Evolutionary conservation across 2,888 invertebrate genomes (phyloP).

Genomic region (Flexamia atlantica): DNA sequence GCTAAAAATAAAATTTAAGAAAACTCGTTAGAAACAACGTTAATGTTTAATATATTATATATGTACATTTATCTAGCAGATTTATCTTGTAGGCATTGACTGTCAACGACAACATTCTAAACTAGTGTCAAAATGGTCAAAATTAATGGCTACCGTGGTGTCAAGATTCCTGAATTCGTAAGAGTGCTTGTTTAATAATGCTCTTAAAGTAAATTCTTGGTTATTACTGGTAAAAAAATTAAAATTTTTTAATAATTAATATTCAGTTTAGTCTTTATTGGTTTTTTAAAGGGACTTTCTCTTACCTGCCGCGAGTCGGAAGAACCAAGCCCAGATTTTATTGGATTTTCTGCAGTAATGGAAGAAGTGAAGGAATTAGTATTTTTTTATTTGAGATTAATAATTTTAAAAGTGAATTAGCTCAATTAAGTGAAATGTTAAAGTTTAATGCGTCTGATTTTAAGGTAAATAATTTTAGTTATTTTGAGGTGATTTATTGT

Average conservation of each 20-base stretch:
- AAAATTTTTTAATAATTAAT: not conserved
- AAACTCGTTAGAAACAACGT: too few relatives aligned
- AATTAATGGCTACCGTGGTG: slow-evolving; percentile 46
- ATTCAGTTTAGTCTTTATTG: not conserved
- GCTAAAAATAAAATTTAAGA: too few relatives aligned
- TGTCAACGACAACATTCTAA: slow-evolving; percentile 54
- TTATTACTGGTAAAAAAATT: not conserved
- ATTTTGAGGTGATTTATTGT: too few relatives aligned
- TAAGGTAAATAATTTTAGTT: too few relatives aligned
- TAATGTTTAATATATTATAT: too few relatives aligned
- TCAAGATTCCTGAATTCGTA: not conserved
- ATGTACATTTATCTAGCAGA: too few relatives aligned
- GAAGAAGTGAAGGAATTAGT: slow-evolving; percentile 13
- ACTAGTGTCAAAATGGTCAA: slow-evolving; percentile 43
- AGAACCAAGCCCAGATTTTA: slow-evolving; percentile 55
- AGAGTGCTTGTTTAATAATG: not conserved
- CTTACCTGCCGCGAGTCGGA: not conserved
- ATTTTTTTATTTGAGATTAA: slow-evolving; percentile 1
- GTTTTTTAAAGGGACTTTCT: not conserved
- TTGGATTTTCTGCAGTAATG: slow-evolving; percentile 51
- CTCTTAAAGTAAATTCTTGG: not conserved
- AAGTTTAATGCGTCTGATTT: not conserved
- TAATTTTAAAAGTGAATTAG: not conserved
- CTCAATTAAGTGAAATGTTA: not conserved
- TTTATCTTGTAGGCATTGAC: not conserved